phyloP scores from a whole-genome alignment of 2,888 invertebrate species.

The Hydrotaea diabolus region DNA sequence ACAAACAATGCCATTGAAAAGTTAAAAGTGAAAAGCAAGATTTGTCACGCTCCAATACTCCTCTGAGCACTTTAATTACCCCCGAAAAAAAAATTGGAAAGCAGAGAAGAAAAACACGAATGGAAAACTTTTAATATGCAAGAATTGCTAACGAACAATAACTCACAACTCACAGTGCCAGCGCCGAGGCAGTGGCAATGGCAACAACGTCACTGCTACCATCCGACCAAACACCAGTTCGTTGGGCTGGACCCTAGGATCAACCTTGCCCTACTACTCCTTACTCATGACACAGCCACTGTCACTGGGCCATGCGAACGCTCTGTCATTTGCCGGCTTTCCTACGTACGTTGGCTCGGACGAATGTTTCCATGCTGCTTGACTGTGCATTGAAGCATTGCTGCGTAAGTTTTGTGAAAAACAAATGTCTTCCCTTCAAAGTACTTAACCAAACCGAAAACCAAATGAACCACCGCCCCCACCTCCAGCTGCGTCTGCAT shows the following conservation, averaged over 20 bases:
- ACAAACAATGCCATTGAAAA: slow-evolving; percentile 68
- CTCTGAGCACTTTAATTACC: slow-evolving; percentile 78
- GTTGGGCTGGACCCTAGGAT: background rate
- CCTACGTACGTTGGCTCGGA: background rate
- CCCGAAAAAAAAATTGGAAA: slow-evolving; percentile 63
- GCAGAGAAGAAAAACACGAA: slow-evolving; percentile 35
- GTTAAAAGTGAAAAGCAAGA: slow-evolving; percentile 78
- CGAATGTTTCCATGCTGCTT: slow-evolving; percentile 13
- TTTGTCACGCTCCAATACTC: slow-evolving; percentile 78
- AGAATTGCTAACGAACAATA: slow-evolving; percentile 60
- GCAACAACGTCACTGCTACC: background rate
- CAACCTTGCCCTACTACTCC: background rate
- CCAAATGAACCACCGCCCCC: slow-evolving; percentile 31
- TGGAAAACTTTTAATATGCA: slow-evolving; percentile 69
- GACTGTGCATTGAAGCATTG: slow-evolving; percentile 35
- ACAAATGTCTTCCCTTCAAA: slow-evolving; percentile 41
- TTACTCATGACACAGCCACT: background rate
- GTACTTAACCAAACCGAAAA: slow-evolving; percentile 31
- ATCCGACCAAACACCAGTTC: slow-evolving; percentile 15
- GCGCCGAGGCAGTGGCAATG: slow-evolving; percentile 7
- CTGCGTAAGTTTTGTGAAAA: slow-evolving; percentile 31
- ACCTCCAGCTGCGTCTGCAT: background rate
- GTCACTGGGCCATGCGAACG: slow-evolving; percentile 32
- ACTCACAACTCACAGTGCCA: slow-evolving; percentile 50
- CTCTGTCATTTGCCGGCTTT: slow-evolving; percentile 24